Percentiles rank a stretch among this genome's conserved stretches.
These are phyloP conservation scores for Caranx ignobilis DNA, from an alignment of 2,113 vertebrate genomes.

Conservation along the genomic window DNA sequence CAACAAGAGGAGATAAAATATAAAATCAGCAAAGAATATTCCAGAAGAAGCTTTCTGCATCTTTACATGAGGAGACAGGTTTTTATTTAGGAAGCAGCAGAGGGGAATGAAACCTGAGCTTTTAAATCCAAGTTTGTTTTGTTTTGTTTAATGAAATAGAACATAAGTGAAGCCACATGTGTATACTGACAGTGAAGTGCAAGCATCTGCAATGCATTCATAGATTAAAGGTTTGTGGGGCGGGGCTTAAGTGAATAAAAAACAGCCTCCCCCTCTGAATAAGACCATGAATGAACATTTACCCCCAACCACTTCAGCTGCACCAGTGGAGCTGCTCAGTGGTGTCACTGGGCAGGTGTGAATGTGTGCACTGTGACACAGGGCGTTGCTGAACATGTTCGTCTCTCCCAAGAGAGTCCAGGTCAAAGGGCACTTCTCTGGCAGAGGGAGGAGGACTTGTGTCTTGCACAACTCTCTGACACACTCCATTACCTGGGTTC, in stretches of 20 bases:
- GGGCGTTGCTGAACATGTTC: conserved; percentile 47
- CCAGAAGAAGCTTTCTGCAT: neutral
- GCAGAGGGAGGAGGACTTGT: neutral
- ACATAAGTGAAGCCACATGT: conserved; percentile 22
- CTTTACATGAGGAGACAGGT: neutral
- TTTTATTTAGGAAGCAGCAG: neutral
- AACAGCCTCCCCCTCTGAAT: neutral
- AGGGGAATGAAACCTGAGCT: neutral
- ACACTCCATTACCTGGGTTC: conserved; percentile 47
- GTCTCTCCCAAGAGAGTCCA: conserved; percentile 17
- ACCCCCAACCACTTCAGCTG: conserved; percentile 29
- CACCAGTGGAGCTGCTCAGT: conserved; percentile 6
- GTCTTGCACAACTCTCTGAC: conserved; percentile 27
- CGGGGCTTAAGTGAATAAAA: neutral
- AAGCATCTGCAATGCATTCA: conserved; percentile 25
- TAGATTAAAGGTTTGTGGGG: conserved; percentile 12
- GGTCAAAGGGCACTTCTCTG: conserved; percentile 49
- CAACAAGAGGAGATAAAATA: neutral
- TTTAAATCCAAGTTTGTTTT: conserved; percentile 22
- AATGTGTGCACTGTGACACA: conserved; percentile 35
- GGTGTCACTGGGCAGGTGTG: conserved; percentile 45
- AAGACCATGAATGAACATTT: neutral
- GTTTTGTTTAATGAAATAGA: conserved; percentile 17
- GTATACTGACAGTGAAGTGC: conserved; percentile 10
- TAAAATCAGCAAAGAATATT: neutral